A percentile compares a stretch with the other conserved stretches of the same genome.
Evolutionary conservation across 2,797 vertebrate genomes (phyloP).

Genomic region (Chaetophractus vellerosus): DNA sequence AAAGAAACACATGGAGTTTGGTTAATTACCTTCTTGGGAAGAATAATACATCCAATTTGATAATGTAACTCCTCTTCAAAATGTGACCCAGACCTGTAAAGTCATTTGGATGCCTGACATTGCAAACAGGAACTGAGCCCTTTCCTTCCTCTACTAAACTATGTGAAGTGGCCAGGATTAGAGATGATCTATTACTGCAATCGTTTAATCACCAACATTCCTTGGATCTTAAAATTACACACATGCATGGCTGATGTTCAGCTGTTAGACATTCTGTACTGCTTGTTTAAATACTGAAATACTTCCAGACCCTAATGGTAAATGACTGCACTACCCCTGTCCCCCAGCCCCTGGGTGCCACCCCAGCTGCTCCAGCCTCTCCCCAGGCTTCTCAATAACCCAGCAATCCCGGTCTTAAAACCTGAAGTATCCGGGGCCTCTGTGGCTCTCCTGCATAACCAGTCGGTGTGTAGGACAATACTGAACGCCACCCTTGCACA

Average conservation of each 20-base stretch:
- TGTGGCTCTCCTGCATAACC: neutral
- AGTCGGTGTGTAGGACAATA: neutral
- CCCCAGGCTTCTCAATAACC: neutral
- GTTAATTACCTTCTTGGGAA: slow-evolving; percentile 5
- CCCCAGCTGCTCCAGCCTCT: neutral
- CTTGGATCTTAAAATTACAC: neutral
- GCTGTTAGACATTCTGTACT: neutral
- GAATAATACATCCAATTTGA: neutral
- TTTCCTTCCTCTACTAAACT: slow-evolving; percentile 29
- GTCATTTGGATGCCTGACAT: neutral
- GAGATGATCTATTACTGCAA: neutral
- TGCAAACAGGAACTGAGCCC: slow-evolving; percentile 27
- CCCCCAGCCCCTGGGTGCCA: accelerated
- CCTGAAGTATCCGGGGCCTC: neutral
- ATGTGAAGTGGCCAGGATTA: neutral
- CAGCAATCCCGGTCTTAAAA: neutral
- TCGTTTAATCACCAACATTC: neutral
- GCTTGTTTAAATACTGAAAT: neutral
- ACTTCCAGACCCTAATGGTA: neutral
- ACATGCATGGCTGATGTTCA: neutral
- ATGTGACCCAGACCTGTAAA: slow-evolving; percentile 29
- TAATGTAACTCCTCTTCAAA: neutral
- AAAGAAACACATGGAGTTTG: neutral
- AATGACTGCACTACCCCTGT: neutral
- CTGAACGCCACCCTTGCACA: neutral